phyloP scores from a whole-genome alignment of 2,797 vertebrate species.

The Clarias fuscus region DNA sequence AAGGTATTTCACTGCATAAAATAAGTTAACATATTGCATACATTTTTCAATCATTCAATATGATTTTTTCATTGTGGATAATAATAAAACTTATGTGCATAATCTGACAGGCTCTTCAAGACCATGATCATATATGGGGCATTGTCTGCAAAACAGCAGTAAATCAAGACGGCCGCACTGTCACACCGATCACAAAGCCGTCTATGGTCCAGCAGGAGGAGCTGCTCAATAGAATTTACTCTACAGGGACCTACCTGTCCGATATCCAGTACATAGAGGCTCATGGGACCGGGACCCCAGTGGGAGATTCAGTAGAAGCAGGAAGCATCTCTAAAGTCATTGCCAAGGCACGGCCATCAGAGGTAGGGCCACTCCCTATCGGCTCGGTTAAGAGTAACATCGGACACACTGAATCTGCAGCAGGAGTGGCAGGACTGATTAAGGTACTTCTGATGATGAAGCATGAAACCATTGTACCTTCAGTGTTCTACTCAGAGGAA shows the following conservation, averaged over 20 bases:
- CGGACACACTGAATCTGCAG: slow-evolving; percentile 88
- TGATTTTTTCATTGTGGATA: slow-evolving; percentile 3
- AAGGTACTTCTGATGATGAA: slow-evolving; percentile 92
- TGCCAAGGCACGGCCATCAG: slow-evolving; percentile 69
- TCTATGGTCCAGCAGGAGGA: slow-evolving; percentile 82
- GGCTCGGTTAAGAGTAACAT: slow-evolving; percentile 90
- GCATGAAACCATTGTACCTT: slow-evolving; percentile 81
- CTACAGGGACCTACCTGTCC: slow-evolving; percentile 63
- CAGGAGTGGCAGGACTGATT: slow-evolving; percentile 84
- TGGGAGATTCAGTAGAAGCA: slow-evolving; percentile 80
- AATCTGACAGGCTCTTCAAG: slow-evolving; percentile 75
- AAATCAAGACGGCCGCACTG: slow-evolving; percentile 81
- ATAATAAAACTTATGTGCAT: neutral
- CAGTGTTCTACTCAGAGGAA: slow-evolving; percentile 79
- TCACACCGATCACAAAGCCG: slow-evolving; percentile 84
- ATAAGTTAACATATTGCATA: neutral
- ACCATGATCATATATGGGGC: slow-evolving; percentile 84
- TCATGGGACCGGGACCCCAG: slow-evolving; percentile 84
- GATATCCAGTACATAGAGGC: slow-evolving; percentile 84
- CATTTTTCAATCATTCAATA: neutral
- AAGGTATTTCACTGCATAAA: slow-evolving; percentile 63
- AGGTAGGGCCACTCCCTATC: slow-evolving; percentile 66
- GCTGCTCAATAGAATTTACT: slow-evolving; percentile 79
- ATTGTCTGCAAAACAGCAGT: slow-evolving; percentile 80
- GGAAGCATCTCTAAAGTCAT: slow-evolving; percentile 77